Evolutionary conservation across 2,888 invertebrate species (phyloP), one percentile per base, ranked within the genome.

Genomic region (Pomacea canaliculata): DNA sequence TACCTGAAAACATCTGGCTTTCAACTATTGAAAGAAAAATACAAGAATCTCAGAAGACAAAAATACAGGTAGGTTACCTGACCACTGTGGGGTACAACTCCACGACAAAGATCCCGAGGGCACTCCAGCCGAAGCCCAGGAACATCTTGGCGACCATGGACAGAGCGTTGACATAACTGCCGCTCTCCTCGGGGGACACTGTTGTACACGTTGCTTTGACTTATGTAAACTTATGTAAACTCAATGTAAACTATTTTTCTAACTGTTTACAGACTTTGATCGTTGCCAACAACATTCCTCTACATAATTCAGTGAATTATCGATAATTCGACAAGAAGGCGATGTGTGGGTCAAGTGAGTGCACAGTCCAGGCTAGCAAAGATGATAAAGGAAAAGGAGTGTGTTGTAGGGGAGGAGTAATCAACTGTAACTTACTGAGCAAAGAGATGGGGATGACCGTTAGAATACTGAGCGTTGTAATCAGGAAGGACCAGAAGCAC

Each of bases 1-100:
- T 16, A 56, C 16, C 51, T 8, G 16, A 56, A 0, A 56, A 13
- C 16, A 13, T 3, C 16, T 16, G 10, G 51, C 69, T 49, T 49
- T 5, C 8, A 48, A 9, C 7, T 7, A 49, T n/a, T 49, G 49
- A 70, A 37, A 37, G 37, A 37, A 37, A 23, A 70, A 23, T 23
- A 23, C 49, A 10, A 70, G 48, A 70, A n/a, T 13, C n/a, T 23
- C 7, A 51, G 51, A 51, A n/a, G 49, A 23, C 37, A 23, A 70
- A 51, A 23, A 70, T 18, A 70, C 8, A 70, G 84, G 81, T 12
- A 68, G 75, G 56, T 46, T 79, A 86, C 86, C 87, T 81, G 65
- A 88, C 81, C 7, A 87, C 85, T 12, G 87, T 86, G 0, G 87
- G 87, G 72, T 86, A 88, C 1, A 83, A 70, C 71, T 87, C 86